Percentiles rank a stretch among this genome's conserved stretches.
phyloP scores from a whole-genome alignment of 1,140 invertebrate species.

The Drosophila kepulauana region DNA sequence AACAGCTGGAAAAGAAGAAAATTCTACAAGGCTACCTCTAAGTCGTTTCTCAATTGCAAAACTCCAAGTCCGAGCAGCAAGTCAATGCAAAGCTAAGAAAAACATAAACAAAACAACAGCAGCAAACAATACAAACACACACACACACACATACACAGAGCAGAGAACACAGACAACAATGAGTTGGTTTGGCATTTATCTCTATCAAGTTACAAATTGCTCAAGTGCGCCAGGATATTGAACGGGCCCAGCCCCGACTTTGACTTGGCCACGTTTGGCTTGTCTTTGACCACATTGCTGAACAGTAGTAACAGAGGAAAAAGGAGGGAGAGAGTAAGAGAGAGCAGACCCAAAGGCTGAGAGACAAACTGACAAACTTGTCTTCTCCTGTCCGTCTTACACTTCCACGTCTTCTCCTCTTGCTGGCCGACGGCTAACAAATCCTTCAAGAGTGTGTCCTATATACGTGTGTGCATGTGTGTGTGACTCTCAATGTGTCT shows the following conservation, averaged over 20 bases:
- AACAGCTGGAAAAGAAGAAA: conserved; percentile 46
- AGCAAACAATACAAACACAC: conserved; percentile 10
- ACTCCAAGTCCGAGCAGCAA: conserved; percentile 51
- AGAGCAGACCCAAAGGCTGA: conserved; percentile 8
- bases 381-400: neutral
- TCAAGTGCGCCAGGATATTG: conserved; percentile 78
- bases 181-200: conserved; percentile 66
- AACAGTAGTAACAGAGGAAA: neutral
- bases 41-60: conserved; percentile 27
- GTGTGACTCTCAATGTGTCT: neutral
- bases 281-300: conserved; percentile 72
- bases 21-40: conserved; percentile 22
- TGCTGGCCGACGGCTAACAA: conserved; percentile 36
- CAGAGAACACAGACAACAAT: conserved; percentile 38
- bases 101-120: conserved; percentile 75
- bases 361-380: conserved; percentile 23
- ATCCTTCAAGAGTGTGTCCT: conserved; percentile 58
- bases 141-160: conserved; percentile 18
- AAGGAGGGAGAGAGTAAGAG: too few species aligned
- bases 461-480: conserved; percentile 2
- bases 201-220: conserved; percentile 81
- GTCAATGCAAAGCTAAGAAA: conserved; percentile 80
- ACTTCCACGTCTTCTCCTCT: neutral
- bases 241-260: conserved; percentile 43
- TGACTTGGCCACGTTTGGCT: conserved; percentile 65